A percentile compares a stretch with the other conserved stretches of the same genome.
These are phyloP conservation scores for Crossoptilon crossoptilon DNA, from an alignment of 2,797 vertebrate genomes.

Conservation along the genomic window DNA sequence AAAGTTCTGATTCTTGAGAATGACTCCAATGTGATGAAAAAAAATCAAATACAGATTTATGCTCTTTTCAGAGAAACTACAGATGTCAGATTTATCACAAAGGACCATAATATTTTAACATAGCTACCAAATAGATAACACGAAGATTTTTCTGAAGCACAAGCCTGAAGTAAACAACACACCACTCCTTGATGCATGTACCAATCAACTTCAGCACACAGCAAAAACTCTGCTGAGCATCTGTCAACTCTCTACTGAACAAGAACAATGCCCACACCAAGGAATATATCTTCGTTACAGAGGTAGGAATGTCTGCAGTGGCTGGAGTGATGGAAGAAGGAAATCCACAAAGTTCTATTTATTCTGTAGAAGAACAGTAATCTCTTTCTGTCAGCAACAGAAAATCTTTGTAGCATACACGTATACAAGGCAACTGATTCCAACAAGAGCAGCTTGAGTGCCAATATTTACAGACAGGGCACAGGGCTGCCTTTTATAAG, in stretches of 20 bases:
- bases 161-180: neutral
- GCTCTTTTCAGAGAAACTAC: neutral
- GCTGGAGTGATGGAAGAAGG: conserved; percentile 25
- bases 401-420: conserved; percentile 30
- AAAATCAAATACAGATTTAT: neutral
- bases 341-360: conserved; percentile 12
- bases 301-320: neutral
- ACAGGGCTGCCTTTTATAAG: conserved; percentile 50
- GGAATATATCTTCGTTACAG: neutral
- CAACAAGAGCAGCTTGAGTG: conserved; percentile 11
- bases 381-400: conserved; percentile 56
- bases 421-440: conserved; percentile 37
- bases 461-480: conserved; percentile 29
- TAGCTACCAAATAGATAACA: neutral
- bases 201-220: neutral
- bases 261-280: neutral
- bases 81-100: neutral
- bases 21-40: neutral
- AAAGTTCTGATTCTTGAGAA: neutral
- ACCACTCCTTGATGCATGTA: neutral
- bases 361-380: conserved; percentile 40
- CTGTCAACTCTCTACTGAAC: neutral
- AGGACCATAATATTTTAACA: neutral
- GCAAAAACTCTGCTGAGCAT: neutral
- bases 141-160: neutral